A percentile compares a stretch with the other conserved stretches of the same genome.
These are phyloP conservation scores for Bruchidius siliquastri DNA, from an alignment of 2,888 invertebrate genomes.

Conservation along the genomic window DNA sequence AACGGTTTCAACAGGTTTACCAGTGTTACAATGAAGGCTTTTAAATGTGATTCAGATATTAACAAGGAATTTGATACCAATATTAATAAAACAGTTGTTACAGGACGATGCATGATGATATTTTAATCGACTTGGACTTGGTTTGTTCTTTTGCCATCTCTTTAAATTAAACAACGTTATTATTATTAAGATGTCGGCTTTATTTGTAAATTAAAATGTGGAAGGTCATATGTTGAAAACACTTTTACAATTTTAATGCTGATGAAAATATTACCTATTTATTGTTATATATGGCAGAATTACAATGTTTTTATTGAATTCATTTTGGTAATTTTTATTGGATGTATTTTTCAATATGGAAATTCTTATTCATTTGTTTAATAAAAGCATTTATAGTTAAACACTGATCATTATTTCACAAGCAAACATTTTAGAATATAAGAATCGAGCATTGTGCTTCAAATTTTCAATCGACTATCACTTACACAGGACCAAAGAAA, in stretches of 20 bases:
- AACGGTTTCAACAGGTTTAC: too few species aligned
- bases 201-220: slow-evolving; percentile 13
- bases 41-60: slow-evolving; percentile 9
- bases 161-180: background rate
- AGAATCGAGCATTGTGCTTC: too few species aligned
- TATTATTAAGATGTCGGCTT: slow-evolving; percentile 9
- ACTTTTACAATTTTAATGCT: slow-evolving; percentile 23
- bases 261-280: slow-evolving; percentile 27
- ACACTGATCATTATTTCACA: too few species aligned
- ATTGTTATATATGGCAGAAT: slow-evolving; percentile 30
- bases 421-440: too few species aligned
- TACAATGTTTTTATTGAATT: slow-evolving; percentile 26
- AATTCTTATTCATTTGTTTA: background rate
- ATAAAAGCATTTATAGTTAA: background rate
- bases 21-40: slow-evolving; percentile 9
- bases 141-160: background rate
- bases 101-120: slow-evolving; percentile 4
- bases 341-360: slow-evolving; percentile 24
- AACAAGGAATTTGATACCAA: slow-evolving; percentile 13
- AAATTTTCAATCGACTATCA: too few species aligned
- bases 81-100: slow-evolving; percentile 6
- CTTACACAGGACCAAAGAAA: too few species aligned
- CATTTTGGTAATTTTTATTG: slow-evolving; percentile 35
- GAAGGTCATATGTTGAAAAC: slow-evolving; percentile 15
- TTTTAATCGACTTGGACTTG: background rate